Conservation (phyloP, 2,113 vertebrate species). For the Condylura cristata region DNA sequence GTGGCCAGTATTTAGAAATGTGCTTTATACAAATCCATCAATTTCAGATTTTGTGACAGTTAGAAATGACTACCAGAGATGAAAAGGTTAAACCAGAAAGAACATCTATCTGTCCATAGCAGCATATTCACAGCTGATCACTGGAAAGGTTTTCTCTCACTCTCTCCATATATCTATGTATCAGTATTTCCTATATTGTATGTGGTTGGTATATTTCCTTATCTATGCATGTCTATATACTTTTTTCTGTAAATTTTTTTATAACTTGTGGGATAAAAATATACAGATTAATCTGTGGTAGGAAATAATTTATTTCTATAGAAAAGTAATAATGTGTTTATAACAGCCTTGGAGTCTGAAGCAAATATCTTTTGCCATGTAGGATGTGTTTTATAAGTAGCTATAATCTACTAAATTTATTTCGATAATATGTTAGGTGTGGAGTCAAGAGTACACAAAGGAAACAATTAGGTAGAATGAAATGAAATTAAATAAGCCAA, state of each 20-base stretch:
- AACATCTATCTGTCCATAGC: background rate
- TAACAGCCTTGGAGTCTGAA: constrained; percentile 21
- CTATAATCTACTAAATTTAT: constrained; percentile 54
- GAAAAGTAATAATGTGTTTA: constrained; percentile 33
- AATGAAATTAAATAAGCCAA: constrained; percentile 39
- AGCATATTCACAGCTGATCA: background rate
- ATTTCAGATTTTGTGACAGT: background rate
- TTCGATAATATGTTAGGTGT: constrained; percentile 47
- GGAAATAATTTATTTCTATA: constrained; percentile 15
- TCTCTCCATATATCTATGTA: too few relatives aligned
- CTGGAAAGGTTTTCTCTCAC: too few relatives aligned
- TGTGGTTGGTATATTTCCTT: too few relatives aligned
- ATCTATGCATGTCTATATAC: too few relatives aligned
- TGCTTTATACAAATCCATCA: background rate
- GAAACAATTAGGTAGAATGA: constrained; percentile 26
- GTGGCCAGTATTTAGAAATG: background rate
- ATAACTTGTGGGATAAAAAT: constrained; percentile 24
- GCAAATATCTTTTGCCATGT: constrained; percentile 36
- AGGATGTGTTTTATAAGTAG: constrained; percentile 51
- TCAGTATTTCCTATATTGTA: too few relatives aligned
- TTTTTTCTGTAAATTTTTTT: constrained; percentile 2
- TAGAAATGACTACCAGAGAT: background rate
- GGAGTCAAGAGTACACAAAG: background rate
- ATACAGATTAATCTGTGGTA: constrained; percentile 30
- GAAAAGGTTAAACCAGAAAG: background rate